Percentiles rank a stretch among this genome's conserved stretches.
phyloP scores from a whole-genome alignment of 2,113 vertebrate genomes.

The Catagonus wagneri region DNA sequence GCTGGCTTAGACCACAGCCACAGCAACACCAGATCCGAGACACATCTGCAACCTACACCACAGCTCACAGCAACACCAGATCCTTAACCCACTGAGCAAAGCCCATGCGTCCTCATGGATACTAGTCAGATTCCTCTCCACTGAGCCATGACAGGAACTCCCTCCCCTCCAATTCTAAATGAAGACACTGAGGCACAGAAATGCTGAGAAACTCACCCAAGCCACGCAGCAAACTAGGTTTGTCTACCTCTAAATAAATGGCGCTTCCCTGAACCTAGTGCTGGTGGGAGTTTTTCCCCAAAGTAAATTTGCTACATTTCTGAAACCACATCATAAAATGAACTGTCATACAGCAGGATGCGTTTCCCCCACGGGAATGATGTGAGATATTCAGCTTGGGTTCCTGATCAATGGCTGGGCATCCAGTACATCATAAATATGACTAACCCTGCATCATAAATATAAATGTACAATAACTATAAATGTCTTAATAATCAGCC shows the following conservation, averaged over 20 bases:
- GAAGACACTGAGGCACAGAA: not conserved
- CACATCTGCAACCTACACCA: too few species aligned
- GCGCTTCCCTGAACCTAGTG: not conserved
- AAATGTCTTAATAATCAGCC: not conserved
- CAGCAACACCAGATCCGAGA: too few species aligned
- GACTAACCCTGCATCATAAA: not conserved
- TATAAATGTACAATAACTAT: not conserved
- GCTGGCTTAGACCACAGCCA: too few species aligned
- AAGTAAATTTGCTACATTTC: not conserved
- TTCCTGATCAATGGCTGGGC: not conserved
- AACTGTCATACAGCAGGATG: not conserved
- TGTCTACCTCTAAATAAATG: not conserved
- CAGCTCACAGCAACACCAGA: too few species aligned
- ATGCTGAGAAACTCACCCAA: not conserved
- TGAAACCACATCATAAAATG: slow-evolving; percentile 18
- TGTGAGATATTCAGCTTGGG: not conserved
- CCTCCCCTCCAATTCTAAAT: not conserved
- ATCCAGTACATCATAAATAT: not conserved
- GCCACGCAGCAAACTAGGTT: not conserved
- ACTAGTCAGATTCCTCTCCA: too few species aligned
- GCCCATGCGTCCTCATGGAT: too few species aligned
- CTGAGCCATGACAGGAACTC: too few species aligned
- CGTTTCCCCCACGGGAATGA: rapidly evolving
- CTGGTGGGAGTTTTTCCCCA: not conserved
- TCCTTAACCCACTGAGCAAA: too few species aligned